Conservation (phyloP, 2,888 invertebrate species). For the Phaonia tiefii region DNA sequence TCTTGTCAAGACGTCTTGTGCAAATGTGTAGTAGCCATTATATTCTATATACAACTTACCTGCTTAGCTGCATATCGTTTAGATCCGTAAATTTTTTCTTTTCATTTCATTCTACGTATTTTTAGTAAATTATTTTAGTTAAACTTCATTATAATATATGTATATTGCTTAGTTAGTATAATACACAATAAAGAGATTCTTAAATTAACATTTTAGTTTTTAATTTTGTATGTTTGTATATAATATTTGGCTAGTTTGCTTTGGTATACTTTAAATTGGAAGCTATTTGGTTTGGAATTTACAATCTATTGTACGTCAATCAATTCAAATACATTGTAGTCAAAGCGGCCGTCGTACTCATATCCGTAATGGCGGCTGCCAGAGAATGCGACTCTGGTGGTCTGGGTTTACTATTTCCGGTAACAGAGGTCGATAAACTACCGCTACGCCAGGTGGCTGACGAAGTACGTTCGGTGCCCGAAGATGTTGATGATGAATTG, state of each 20-base stretch:
- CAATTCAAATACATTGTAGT: slow-evolving; percentile 68
- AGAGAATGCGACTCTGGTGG: slow-evolving; percentile 53
- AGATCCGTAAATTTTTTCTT: background rate
- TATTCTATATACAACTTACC: too few relatives aligned
- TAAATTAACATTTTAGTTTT: background rate
- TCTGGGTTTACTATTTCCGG: slow-evolving; percentile 61
- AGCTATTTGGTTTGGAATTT: too few relatives aligned
- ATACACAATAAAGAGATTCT: background rate
- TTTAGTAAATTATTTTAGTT: too few relatives aligned
- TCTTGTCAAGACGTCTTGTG: too few relatives aligned
- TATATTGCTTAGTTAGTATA: background rate
- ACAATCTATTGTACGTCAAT: background rate
- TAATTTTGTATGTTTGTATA: slow-evolving; percentile 10
- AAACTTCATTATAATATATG: too few relatives aligned
- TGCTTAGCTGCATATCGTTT: too few relatives aligned
- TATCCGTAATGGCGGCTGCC: slow-evolving; percentile 75
- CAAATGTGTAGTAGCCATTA: too few relatives aligned
- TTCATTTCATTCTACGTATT: slow-evolving; percentile 1
- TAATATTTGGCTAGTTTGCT: too few relatives aligned
- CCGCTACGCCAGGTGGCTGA: slow-evolving; percentile 72
- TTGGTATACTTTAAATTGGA: slow-evolving; percentile 33
- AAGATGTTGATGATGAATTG: slow-evolving; percentile 76
- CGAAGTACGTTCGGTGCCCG: slow-evolving; percentile 75
- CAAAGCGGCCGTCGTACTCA: slow-evolving; percentile 74
- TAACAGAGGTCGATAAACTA: slow-evolving; percentile 71